Evolutionary conservation across 2,888 invertebrate species (phyloP).

Genomic region (Pristionchus exspectatus): DNA sequence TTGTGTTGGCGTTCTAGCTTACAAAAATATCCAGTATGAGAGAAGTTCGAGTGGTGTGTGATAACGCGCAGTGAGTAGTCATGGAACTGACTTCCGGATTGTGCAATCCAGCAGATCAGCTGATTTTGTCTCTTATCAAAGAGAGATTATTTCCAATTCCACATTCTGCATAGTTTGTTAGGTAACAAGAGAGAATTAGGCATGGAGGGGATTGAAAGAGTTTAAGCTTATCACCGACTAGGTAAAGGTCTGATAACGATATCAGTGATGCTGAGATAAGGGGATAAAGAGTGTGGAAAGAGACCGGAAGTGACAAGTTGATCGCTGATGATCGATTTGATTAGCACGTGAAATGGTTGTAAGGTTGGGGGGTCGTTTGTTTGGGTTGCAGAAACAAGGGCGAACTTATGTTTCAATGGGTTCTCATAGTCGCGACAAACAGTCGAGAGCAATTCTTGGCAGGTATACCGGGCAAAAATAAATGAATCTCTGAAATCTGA

Average conservation of each 20-base stretch:
- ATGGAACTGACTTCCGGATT: not conserved
- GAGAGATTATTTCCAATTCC: too few species aligned
- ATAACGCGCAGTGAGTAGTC: not conserved
- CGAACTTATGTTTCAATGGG: not conserved
- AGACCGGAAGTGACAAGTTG: slow-evolving; percentile 6
- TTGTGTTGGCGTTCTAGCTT: too few species aligned
- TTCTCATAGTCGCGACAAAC: not conserved
- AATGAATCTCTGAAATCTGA: too few species aligned
- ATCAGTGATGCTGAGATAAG: slow-evolving; percentile 4
- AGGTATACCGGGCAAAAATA: too few species aligned
- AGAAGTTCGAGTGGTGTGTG: not conserved
- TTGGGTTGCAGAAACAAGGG: too few species aligned
- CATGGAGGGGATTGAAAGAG: too few species aligned
- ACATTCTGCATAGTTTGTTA: too few species aligned
- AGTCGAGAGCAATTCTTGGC: too few species aligned
- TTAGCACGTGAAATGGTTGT: not conserved
- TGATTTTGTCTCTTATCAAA: not conserved
- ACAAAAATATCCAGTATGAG: too few species aligned
- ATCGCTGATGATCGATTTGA: not conserved
- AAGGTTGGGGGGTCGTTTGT: too few species aligned
- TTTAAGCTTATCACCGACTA: not conserved
- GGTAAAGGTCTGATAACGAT: not conserved
- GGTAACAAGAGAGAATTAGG: too few species aligned
- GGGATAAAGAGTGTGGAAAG: not conserved
- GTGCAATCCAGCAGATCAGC: not conserved